These are phyloP conservation scores for Sycophila sp. DNA, from an alignment of 1,140 invertebrate species.

Conservation along the genomic window DNA sequence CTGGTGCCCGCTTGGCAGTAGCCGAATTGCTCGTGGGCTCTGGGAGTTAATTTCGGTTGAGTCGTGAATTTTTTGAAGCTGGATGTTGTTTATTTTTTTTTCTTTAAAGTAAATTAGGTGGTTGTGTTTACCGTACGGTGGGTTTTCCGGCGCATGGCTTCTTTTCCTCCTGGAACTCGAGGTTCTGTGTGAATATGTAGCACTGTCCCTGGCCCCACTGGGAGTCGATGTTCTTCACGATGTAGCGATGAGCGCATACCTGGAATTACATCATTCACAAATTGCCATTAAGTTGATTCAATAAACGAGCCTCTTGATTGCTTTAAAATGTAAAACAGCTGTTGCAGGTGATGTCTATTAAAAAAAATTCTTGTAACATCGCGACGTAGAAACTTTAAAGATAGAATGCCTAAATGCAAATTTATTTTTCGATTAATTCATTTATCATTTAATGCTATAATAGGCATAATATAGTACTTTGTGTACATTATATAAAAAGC, in stretches of 20 bases:
- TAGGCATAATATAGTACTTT: too few relatives aligned
- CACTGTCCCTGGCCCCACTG: slow-evolving; percentile 90
- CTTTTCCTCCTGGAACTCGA: slow-evolving; percentile 77
- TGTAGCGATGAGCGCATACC: slow-evolving; percentile 93
- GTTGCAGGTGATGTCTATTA: too few relatives aligned
- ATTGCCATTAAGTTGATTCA: too few relatives aligned
- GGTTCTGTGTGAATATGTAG: slow-evolving; percentile 81
- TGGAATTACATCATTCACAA: too few relatives aligned
- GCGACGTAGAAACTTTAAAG: too few relatives aligned
- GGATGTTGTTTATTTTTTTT: background rate
- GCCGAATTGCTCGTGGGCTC: slow-evolving; percentile 86
- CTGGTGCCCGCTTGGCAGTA: slow-evolving; percentile 94
- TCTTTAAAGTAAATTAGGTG: background rate
- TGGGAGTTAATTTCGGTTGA: slow-evolving; percentile 53
- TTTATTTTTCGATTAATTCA: too few relatives aligned
- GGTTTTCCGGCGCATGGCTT: slow-evolving; percentile 85
- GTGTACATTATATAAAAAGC: too few relatives aligned
- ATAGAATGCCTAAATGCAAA: too few relatives aligned
- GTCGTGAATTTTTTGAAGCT: background rate
- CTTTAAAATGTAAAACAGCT: too few relatives aligned
- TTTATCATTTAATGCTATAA: too few relatives aligned
- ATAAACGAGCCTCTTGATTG: too few relatives aligned
- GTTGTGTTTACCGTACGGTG: slow-evolving; percentile 70
- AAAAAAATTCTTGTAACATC: too few relatives aligned
- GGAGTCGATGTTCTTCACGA: slow-evolving; percentile 74